Conservation (phyloP, 2,113 vertebrate genomes). For the Isurus oxyrinchus region DNA sequence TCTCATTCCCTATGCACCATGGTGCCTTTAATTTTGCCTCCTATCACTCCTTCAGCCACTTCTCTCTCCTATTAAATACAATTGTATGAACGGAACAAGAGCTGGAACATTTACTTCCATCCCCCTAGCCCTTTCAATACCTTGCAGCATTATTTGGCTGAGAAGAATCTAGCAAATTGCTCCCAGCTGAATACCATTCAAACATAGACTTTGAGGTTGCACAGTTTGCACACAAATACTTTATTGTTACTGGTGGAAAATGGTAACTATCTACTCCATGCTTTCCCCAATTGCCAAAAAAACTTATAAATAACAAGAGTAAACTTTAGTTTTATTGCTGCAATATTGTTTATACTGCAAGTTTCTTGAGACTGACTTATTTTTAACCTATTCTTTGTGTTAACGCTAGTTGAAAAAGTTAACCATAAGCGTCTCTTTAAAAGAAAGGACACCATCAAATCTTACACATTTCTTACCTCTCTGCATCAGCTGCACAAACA, state of each 20-base stretch:
- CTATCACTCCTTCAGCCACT: not conserved
- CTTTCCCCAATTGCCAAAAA: not conserved
- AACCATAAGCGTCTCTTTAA: not conserved
- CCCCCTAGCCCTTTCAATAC: not conserved
- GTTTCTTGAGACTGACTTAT: not conserved
- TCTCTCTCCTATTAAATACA: not conserved
- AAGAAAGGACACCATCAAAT: too few relatives aligned
- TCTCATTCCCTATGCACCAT: not conserved
- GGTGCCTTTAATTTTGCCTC: not conserved
- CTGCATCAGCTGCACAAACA: too few relatives aligned
- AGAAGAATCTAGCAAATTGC: not conserved
- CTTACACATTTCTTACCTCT: too few relatives aligned
- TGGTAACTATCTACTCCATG: too few relatives aligned
- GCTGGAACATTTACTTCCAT: too few relatives aligned
- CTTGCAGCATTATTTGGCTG: not conserved
- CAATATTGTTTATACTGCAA: not conserved
- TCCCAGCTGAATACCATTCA: not conserved
- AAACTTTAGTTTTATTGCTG: not conserved
- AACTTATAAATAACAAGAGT: not conserved
- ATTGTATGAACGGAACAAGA: too few relatives aligned
- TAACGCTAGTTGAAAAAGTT: not conserved
- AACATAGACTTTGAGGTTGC: not conserved
- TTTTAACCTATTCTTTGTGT: not conserved
- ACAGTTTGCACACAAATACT: not conserved
- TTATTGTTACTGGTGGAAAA: not conserved